These are phyloP conservation scores for Lindbergichthys nudifrons DNA, from an alignment of 2,797 vertebrate species.

Conservation along the genomic window DNA sequence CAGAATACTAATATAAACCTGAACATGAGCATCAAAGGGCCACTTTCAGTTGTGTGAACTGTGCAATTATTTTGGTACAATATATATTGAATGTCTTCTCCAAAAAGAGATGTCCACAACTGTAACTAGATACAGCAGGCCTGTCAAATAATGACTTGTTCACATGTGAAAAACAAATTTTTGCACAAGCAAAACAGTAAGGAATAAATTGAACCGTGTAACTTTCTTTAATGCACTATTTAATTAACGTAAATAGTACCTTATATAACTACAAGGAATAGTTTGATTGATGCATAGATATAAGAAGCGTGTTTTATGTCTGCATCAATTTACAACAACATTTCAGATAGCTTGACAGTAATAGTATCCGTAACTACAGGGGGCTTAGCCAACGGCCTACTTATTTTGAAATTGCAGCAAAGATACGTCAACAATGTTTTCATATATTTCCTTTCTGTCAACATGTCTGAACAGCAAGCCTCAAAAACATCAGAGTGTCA, in stretches of 20 bases:
- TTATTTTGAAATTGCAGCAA: not conserved
- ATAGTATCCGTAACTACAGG: not conserved
- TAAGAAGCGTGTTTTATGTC: not conserved
- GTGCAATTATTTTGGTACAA: not conserved
- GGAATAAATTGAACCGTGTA: no score
- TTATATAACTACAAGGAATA: no score
- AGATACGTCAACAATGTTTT: not conserved
- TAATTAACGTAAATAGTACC: no score
- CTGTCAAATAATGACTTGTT: not conserved
- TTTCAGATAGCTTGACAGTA: not conserved
- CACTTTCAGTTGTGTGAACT: not conserved
- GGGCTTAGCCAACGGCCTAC: not conserved
- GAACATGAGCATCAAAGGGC: no score
- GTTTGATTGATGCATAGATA: no score
- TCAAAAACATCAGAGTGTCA: constrained; percentile 23
- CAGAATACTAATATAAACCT: no score
- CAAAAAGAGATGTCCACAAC: not conserved
- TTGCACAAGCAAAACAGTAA: not conserved
- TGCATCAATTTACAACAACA: not conserved
- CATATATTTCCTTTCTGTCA: not conserved
- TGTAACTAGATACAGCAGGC: not conserved
- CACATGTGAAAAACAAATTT: not conserved
- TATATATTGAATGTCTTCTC: not conserved
- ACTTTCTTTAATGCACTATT: no score
- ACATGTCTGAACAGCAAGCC: not conserved